Evolutionary conservation across 1,140 invertebrate genomes (phyloP).

Genomic region (Zaprionus taronus): DNA sequence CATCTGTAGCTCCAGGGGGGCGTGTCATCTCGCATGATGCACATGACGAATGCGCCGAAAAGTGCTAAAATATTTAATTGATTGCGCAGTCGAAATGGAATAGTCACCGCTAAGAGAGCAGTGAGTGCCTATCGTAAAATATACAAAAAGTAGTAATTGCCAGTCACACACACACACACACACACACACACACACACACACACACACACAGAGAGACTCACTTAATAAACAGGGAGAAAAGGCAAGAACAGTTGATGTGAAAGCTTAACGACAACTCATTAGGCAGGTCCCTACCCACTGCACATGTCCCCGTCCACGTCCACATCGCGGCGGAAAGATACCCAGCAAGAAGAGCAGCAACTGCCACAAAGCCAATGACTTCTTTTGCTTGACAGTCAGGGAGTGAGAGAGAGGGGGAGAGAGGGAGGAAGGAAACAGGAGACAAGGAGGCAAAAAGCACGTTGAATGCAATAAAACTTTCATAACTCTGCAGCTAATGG

Average conservation of each 20-base stretch:
- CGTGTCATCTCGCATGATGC: neutral
- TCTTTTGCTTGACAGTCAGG: slow-evolving; percentile 32
- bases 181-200: slow-evolving; percentile 7
- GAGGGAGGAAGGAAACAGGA: slow-evolving; percentile 17
- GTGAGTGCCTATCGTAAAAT: slow-evolving; percentile 57
- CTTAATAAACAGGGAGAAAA: slow-evolving; percentile 10
- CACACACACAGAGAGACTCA: neutral
- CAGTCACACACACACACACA: slow-evolving; percentile 9
- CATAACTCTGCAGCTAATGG: slow-evolving; percentile 81
- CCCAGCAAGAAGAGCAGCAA: slow-evolving; percentile 28
- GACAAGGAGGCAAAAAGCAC: slow-evolving; percentile 42
- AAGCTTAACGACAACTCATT: slow-evolving; percentile 62
- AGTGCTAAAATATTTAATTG: slow-evolving; percentile 42
- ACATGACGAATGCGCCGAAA: slow-evolving; percentile 19
- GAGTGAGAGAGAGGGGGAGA: slow-evolving; percentile 6
- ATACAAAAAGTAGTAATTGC: slow-evolving; percentile 25
- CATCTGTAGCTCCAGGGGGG: neutral
- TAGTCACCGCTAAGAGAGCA: neutral
- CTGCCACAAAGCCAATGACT: slow-evolving; percentile 72
- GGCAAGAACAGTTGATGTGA: slow-evolving; percentile 31
- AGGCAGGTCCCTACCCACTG: slow-evolving; percentile 46
- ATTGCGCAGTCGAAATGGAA: slow-evolving; percentile 26
- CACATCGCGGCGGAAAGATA: slow-evolving; percentile 44
- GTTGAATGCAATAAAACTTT: slow-evolving; percentile 81
- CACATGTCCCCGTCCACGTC: slow-evolving; percentile 39